Evolutionary conservation across 2,888 invertebrate genomes (phyloP).

Genomic region (Calliscelio sp.): DNA sequence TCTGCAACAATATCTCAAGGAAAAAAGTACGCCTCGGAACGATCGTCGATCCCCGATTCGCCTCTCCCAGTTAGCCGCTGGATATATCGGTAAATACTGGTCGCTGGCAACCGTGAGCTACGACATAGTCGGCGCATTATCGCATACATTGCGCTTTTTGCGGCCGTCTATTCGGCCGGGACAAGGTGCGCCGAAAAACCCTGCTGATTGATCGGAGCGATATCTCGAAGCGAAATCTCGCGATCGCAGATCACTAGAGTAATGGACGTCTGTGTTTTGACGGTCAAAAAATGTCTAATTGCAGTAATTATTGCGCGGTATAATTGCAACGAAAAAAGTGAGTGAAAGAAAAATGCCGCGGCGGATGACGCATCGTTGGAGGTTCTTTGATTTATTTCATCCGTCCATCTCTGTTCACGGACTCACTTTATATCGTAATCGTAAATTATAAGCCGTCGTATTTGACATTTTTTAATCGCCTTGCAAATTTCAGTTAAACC

Average conservation of each 20-base stretch:
- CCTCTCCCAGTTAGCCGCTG: conserved; percentile 23
- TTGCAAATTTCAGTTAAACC: conserved; percentile 66
- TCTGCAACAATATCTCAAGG: conserved; percentile 13
- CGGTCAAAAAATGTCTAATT: conserved; percentile 42
- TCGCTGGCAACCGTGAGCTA: conserved; percentile 51
- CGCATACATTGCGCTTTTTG: conserved; percentile 57
- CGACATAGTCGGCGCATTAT: conserved; percentile 57
- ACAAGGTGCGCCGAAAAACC: conserved; percentile 39
- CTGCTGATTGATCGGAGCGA: conserved; percentile 29
- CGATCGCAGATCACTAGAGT: conserved; percentile 17
- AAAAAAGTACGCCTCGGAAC: conserved; percentile 42
- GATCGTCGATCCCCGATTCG: conserved; percentile 15
- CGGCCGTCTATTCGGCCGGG: conserved; percentile 23
- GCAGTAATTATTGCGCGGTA: conserved; percentile 20
- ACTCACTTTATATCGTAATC: conserved; percentile 50
- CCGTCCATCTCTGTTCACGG: neutral
- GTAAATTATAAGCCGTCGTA: conserved; percentile 57
- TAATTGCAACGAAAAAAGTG: conserved; percentile 32
- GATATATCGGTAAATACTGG: conserved; percentile 57
- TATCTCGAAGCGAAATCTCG: conserved; percentile 14
- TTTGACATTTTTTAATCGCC: conserved; percentile 47
- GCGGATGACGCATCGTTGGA: conserved; percentile 35
- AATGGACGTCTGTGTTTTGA: conserved; percentile 19
- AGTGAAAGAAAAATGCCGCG: conserved; percentile 11
- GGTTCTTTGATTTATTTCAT: conserved; percentile 56